Percentiles rank a stretch among this genome's conserved stretches.
Evolutionary conservation across 2,113 vertebrate genomes (phyloP).

Genomic region (Pygoscelis adeliae): DNA sequence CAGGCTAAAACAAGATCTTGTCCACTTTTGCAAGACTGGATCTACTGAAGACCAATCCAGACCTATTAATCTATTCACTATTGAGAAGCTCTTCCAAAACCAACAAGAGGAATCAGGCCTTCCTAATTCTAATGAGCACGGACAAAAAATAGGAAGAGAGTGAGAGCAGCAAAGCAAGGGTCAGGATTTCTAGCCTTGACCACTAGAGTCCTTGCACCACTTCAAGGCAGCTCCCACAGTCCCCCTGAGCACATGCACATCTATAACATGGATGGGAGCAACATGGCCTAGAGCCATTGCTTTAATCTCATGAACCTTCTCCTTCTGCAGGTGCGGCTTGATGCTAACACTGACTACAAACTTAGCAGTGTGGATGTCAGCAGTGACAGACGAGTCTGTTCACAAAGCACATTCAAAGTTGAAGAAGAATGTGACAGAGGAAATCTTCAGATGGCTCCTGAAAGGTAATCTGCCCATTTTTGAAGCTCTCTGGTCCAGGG

Average conservation of each 20-base stretch:
- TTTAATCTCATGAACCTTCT: not conserved
- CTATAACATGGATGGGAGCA: not conserved
- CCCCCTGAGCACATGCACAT: not conserved
- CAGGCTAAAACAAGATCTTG: not conserved
- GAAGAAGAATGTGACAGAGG: slow-evolving; percentile 41
- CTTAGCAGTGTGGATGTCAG: slow-evolving; percentile 89
- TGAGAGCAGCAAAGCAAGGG: not conserved
- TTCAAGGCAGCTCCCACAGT: not conserved
- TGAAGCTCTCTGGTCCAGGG: not conserved
- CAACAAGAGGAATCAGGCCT: not conserved
- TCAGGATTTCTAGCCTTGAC: not conserved
- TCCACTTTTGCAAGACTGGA: not conserved
- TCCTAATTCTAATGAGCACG: not conserved
- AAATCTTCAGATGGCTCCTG: slow-evolving; percentile 42
- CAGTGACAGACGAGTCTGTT: slow-evolving; percentile 90
- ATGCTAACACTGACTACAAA: slow-evolving; percentile 93
- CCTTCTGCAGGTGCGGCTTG: slow-evolving; percentile 84
- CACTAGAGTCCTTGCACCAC: not conserved
- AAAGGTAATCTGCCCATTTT: slow-evolving; percentile 2
- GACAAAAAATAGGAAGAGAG: not conserved
- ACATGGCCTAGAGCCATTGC: not conserved
- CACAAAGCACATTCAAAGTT: slow-evolving; percentile 81
- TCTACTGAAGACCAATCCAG: not conserved
- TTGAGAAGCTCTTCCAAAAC: not conserved
- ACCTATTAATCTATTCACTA: not conserved